Evolutionary conservation across 2,888 invertebrate species (phyloP), one percentile per base, ranked within the genome.

Genomic region (Heteromyza rotundicornis): DNA sequence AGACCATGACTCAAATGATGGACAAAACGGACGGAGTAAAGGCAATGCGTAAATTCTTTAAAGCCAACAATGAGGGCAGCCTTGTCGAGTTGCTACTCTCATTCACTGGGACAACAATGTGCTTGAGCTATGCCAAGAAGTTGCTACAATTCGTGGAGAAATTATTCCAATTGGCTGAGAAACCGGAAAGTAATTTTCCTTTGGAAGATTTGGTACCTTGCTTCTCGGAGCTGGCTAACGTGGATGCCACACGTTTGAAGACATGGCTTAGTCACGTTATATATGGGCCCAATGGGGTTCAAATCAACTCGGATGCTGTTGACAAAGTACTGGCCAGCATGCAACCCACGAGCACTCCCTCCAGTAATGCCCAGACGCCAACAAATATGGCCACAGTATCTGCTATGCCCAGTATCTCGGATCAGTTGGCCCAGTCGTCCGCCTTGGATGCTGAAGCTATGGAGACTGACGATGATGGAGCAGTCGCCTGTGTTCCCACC

Each of bases 1-100:
- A 90, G 72, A 95, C 94, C 75, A 91, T 96, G 89, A 94, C 95
- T 78, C 90, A 90, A 73, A 88, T 95, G 68, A 81, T 96, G 20
- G 95, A 95, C 58, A 92, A 92, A 65, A 87, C 91, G 0, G 88
- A 91, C 0, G 95, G 95, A 0, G 87, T 92, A 65, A 87, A 89
- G 72, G 95, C 96, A 0, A 87, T 95, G 74, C 91, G 94, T 73
- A 87, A 88, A 61, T 94, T 95, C 74, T 95, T 95, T 75, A 88
- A 86, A 2, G 85, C 87, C 1, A 84, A 87, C 1, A 87, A 88
- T 0, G 86, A 86, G 23, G 88, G 88, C 71, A 89, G 90, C 64
- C 86, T 96, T 44, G 90, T 92, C 0, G 90, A 91, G 66, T 87
- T 95, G 14, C 84, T 96, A 40, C 85, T 96, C 56, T 91, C 94